Conservation (phyloP, 1,140 invertebrate species). For the Anagrus nilaparvatae region DNA sequence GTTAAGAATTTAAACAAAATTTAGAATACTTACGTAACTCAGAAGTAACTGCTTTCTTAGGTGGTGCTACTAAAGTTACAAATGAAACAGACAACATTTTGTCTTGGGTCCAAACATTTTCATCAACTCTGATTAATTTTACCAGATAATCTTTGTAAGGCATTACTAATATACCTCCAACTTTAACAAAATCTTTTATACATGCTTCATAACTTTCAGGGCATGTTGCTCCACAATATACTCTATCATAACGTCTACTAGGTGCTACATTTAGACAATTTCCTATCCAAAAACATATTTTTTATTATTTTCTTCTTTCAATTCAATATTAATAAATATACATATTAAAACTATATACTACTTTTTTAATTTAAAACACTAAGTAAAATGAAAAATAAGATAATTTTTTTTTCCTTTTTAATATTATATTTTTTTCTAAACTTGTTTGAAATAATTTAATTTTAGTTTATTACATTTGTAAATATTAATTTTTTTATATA, state of each 20-base stretch:
- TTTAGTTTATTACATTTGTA: not conserved
- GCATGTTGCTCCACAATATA: slow-evolving; percentile 83
- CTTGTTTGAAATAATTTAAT: not conserved
- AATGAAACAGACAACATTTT: slow-evolving; percentile 70
- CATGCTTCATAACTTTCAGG: slow-evolving; percentile 60
- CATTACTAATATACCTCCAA: slow-evolving; percentile 80
- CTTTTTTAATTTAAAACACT: too few relatives aligned
- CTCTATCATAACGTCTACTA: slow-evolving; percentile 66
- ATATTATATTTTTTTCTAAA: slow-evolving; percentile 8
- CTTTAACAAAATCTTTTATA: slow-evolving; percentile 68
- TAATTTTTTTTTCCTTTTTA: too few relatives aligned
- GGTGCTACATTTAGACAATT: slow-evolving; percentile 67
- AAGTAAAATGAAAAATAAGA: too few relatives aligned
- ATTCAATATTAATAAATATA: too few relatives aligned
- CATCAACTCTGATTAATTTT: slow-evolving; percentile 53
- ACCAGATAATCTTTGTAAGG: slow-evolving; percentile 70
- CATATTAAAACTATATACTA: not conserved
- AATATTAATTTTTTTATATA: not conserved
- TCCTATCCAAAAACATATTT: slow-evolving; percentile 44
- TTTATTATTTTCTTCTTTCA: too few relatives aligned
- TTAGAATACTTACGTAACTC: slow-evolving; percentile 50
- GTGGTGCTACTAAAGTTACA: slow-evolving; percentile 56
- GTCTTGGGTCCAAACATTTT: slow-evolving; percentile 51
- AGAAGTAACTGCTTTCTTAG: slow-evolving; percentile 38
- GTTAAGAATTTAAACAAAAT: not conserved